phyloP scores from a whole-genome alignment of 2,888 invertebrate genomes.

The Cryptophagus acutangulus region DNA sequence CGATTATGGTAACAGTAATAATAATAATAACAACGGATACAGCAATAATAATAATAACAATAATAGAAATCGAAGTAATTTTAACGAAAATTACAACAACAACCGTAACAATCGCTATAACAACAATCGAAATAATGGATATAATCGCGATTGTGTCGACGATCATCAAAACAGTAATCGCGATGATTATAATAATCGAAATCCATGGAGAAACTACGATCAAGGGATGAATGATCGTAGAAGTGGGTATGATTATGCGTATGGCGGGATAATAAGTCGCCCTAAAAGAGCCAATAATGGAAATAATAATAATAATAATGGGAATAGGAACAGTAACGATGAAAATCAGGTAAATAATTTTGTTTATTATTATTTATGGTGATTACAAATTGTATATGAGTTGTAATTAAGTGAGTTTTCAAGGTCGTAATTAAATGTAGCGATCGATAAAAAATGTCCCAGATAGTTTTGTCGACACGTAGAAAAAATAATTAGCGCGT shows the following conservation, averaged over 20 bases:
- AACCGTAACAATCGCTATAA: too few relatives aligned
- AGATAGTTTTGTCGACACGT: too few relatives aligned
- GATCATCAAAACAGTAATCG: slow-evolving; percentile 12
- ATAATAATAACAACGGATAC: slow-evolving; percentile 7
- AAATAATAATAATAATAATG: slow-evolving; percentile 11
- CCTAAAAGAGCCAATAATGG: neutral
- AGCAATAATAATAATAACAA: slow-evolving; percentile 3
- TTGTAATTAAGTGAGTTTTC: too few relatives aligned
- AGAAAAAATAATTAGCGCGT: too few relatives aligned
- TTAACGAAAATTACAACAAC: too few relatives aligned
- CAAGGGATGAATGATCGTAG: neutral
- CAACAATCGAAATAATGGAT: too few relatives aligned
- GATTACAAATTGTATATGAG: neutral
- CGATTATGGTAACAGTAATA: slow-evolving; percentile 9
- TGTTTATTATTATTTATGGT: slow-evolving; percentile 1
- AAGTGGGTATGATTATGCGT: slow-evolving; percentile 1
- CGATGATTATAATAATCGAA: slow-evolving; percentile 12
- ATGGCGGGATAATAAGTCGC: slow-evolving; percentile 1
- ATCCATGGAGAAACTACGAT: neutral
- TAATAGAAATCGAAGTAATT: slow-evolving; percentile 3
- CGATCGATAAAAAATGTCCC: too few relatives aligned
- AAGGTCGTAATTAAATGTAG: too few relatives aligned
- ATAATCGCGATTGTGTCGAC: neutral
- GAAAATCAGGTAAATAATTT: slow-evolving; percentile 15
- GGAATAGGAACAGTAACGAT: slow-evolving; percentile 10